phyloP scores from a whole-genome alignment of 2,113 vertebrate species.

The Hucho hucho region DNA sequence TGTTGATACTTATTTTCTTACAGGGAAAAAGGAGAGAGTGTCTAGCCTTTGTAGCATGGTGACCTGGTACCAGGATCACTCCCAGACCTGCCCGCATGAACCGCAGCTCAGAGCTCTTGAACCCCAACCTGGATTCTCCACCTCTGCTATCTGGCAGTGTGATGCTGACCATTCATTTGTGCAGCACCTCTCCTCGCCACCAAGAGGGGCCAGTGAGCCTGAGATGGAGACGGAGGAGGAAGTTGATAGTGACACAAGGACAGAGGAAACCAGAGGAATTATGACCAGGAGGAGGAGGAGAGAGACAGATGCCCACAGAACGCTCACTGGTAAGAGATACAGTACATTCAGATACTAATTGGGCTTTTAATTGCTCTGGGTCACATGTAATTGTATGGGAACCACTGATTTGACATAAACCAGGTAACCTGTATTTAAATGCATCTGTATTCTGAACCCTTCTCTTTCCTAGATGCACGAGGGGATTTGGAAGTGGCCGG shows the following conservation, averaged over 20 bases:
- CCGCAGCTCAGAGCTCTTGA: conserved; percentile 81
- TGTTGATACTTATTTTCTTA: neutral
- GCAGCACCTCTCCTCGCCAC: conserved; percentile 81
- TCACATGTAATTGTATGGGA: neutral
- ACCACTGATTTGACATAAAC: neutral
- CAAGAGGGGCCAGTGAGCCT: conserved; percentile 74
- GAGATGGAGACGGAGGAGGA: conserved; percentile 47
- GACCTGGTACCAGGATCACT: conserved; percentile 88
- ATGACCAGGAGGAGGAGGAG: conserved; percentile 43
- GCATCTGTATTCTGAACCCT: neutral
- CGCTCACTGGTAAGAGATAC: conserved; percentile 46
- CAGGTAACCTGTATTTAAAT: neutral
- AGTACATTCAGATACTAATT: too few relatives aligned
- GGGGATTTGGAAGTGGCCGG: conserved; percentile 44
- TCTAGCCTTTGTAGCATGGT: conserved; percentile 82
- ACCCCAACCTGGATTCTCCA: conserved; percentile 75
- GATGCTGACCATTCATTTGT: conserved; percentile 83
- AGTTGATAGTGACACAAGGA: conserved; percentile 1
- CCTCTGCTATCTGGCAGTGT: conserved; percentile 85
- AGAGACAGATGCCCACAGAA: conserved; percentile 30
- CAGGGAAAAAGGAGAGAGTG: conserved; percentile 71
- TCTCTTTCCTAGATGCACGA: conserved; percentile 35
- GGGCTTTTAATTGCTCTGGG: neutral
- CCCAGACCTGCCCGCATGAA: conserved; percentile 80
- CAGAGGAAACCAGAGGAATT: conserved; percentile 3